Evolutionary conservation across 2,797 vertebrate species (phyloP).

Genomic region (Nothura maculosa): DNA sequence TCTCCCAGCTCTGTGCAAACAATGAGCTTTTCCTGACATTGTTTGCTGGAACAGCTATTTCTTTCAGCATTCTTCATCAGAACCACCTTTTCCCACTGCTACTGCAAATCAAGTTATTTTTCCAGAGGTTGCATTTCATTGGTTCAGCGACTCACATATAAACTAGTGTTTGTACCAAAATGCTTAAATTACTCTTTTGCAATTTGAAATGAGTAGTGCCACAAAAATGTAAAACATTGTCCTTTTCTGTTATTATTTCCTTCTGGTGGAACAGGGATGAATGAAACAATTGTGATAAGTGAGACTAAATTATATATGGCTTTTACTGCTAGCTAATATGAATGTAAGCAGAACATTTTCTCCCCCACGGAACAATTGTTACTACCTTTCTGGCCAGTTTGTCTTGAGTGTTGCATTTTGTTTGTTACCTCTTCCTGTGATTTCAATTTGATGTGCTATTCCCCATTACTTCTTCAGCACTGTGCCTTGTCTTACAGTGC

Average conservation of each 20-base stretch:
- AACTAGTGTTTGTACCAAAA: background rate
- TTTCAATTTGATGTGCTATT: background rate
- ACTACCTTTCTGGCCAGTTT: background rate
- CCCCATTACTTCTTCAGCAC: background rate
- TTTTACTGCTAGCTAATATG: background rate
- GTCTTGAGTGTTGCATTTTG: background rate
- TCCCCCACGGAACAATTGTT: background rate
- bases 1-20: background rate
- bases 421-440: background rate
- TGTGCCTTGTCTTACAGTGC: background rate
- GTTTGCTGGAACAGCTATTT: background rate
- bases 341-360: conserved; percentile 15
- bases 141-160: background rate
- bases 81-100: background rate
- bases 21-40: background rate
- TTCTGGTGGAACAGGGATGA: conserved; percentile 20
- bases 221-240: background rate
- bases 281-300: conserved; percentile 22
- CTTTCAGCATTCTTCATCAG: background rate
- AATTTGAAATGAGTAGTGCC: background rate
- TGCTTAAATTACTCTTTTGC: background rate
- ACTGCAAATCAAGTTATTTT: background rate
- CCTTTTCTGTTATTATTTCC: background rate
- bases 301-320: background rate
- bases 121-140: background rate